Base-by-base conservation (phyloP, 2,888 invertebrate species). In the Drosophila mercatorum region DNA sequence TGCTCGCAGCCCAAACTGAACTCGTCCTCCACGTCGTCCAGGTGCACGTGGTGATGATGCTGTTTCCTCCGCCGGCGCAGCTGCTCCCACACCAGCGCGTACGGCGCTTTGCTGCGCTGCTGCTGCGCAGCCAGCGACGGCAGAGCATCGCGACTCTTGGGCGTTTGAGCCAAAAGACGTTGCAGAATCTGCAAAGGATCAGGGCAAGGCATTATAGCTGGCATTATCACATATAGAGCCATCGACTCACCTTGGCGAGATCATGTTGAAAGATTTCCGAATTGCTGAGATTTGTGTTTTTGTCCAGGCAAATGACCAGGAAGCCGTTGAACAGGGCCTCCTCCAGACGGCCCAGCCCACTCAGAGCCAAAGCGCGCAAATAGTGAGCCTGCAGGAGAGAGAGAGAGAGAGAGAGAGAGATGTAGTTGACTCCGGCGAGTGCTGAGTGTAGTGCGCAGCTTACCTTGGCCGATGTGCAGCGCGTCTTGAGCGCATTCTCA, bases 391-490 rank as follows among this genome's bases (percentile, higher is more conserved):
- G 77, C 11, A 88, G 84, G 5, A 0, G 17, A 34, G 22, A 22
- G 22, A 22, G 22, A 22, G 22, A 22, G 22, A 22, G 22, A 22
- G 22, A 22, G 22, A 22, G 22, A 22, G 22, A 22, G 22, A 22
- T 34, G 34, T 34, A 34, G 34, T 34, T 1, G 3, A 7, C 51
- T 43, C 31, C 69, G 62, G 68, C 44, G 34, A 17, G 31, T 55
- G 44, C 5, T 31, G 0, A 58, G 43, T 75, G 49, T 53, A 36
- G 1, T 1, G 11, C 0, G 0, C 0, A 0, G 52, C 75, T 62
- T 91, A 95, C 96, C 94, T 95, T 95, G 72, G 95, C 94, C 94
- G 96, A 96, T 78, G 94, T 94, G 55, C 95, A 95, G 76, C 95
- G 94, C 64, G 94, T 91, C 80, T 94, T 94, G 58, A 95, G 93